These are phyloP conservation scores for Cyclopterus lumpus DNA, from an alignment of 2,797 vertebrate species.

Conservation along the genomic window DNA sequence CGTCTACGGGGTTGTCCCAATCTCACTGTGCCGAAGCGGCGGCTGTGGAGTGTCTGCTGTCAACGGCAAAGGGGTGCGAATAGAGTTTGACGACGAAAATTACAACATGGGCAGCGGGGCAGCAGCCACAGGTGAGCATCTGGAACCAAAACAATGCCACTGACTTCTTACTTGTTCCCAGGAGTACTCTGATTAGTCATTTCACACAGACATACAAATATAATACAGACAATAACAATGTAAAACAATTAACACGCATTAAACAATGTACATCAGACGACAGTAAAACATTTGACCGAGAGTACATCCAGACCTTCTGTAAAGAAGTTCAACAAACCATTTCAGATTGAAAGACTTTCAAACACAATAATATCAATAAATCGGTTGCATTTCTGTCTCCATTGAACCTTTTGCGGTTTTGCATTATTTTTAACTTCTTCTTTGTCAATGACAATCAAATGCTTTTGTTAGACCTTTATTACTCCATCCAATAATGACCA, in stretches of 20 bases:
- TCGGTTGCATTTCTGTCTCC: too few species aligned
- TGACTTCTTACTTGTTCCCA: not conserved
- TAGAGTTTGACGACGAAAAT: constrained; percentile 98
- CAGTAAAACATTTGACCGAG: not conserved
- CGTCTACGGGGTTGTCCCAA: constrained; percentile 97
- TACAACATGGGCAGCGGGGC: constrained; percentile 93
- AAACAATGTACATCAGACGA: too few species aligned
- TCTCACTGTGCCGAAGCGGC: constrained; percentile 97
- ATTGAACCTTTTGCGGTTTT: too few species aligned
- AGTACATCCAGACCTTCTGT: not conserved
- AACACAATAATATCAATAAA: not conserved
- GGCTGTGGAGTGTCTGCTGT: constrained; percentile 97
- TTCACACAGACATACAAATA: not conserved
- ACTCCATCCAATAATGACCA: not conserved
- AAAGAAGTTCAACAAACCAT: not conserved
- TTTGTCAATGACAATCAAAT: too few species aligned
- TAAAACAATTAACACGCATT: not conserved
- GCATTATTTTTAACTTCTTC: not conserved
- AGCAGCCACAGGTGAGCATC: constrained; percentile 89
- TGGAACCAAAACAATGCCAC: not conserved
- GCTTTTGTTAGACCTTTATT: not conserved
- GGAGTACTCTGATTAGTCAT: not conserved
- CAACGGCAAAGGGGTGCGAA: constrained; percentile 97
- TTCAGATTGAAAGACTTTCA: not conserved
- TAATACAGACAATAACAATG: not conserved